Evolutionary conservation across 2,797 vertebrate species (phyloP).

Genomic region (Phalloptychus januarius): DNA sequence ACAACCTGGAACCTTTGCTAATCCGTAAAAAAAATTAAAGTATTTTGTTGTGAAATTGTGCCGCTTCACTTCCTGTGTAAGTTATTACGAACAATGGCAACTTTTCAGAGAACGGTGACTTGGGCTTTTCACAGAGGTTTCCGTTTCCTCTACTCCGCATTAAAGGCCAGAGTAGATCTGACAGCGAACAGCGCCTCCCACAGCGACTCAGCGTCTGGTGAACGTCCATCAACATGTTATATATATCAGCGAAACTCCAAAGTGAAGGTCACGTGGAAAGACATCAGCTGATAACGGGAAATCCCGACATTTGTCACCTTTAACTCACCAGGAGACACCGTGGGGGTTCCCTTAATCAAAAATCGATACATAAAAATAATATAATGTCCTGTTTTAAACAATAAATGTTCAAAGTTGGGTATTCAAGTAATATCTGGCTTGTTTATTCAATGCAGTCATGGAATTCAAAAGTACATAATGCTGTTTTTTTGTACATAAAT

Average conservation of each 20-base stretch:
- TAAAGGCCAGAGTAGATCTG: slow-evolving; percentile 9
- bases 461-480: not conserved
- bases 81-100: accelerated
- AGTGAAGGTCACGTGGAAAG: slow-evolving; percentile 5
- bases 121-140: slow-evolving; percentile 23
- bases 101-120: not conserved
- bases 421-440: not conserved
- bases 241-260: not conserved
- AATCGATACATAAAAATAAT: not conserved
- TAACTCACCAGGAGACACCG: not conserved
- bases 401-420: not conserved
- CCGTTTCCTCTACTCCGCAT: slow-evolving; percentile 70
- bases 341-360: not conserved
- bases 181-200: accelerated
- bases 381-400: not conserved
- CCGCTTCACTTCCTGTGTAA: not conserved
- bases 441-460: not conserved
- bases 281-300: slow-evolving; percentile 39
- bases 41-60: slow-evolving; percentile 11
- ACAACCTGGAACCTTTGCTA: too few relatives aligned
- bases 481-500: not conserved
- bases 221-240: slow-evolving; percentile 11
- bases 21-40: not conserved
- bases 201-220: accelerated
- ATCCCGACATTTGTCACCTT: slow-evolving; percentile 54